Base-by-base conservation (phyloP, 2,888 invertebrate species). In the Achlya flavicornis region DNA sequence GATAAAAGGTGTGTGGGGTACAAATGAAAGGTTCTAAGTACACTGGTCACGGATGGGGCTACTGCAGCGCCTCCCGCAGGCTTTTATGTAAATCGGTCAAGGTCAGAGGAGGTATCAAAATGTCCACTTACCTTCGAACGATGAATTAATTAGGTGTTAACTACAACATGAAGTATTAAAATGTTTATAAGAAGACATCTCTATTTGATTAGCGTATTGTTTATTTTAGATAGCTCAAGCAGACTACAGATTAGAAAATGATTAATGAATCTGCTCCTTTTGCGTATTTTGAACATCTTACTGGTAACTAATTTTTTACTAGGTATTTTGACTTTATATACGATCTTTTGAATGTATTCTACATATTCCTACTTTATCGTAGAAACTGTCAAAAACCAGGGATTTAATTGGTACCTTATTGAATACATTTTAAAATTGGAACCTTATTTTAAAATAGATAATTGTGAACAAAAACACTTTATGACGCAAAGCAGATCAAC, bases 21-120 rank as follows among this genome's bases (percentile, higher is more conserved):
- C 35, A 63, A 65, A 62, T 61, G 70, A 64, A 73, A 69, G 64
- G 83, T 69, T 78, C 84, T 74, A 59, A 66, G 57, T 75, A 66
- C 68, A 68, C 62, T 76, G 76, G 86, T 46, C 63, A 14, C 53
- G 66, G 76, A 61, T 73, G 74, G 74, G 69, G 83, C 81, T 76
- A 85, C 79, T 83, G 87, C 85, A 86, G 78, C 80, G 76, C 75
- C 80, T 79, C 84, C 81, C 85, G 81, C 81, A 81, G 82, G 79
- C 79, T 80, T 78, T 77, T 77, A 81, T 80, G 78, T 80, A 85
- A 85, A 80, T 82, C 70, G 80, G 81, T 79, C 87, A 86, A 87
- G 88, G 86, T 80, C 82, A 71, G 62, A 60, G 43, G 61, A 77
- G 67, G 64, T 68, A 70, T 73, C 61, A 70, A 76, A 81, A 80